Base-by-base conservation (phyloP, 2,797 vertebrate species). In the Lepidocolaptes lacrymiger region DNA sequence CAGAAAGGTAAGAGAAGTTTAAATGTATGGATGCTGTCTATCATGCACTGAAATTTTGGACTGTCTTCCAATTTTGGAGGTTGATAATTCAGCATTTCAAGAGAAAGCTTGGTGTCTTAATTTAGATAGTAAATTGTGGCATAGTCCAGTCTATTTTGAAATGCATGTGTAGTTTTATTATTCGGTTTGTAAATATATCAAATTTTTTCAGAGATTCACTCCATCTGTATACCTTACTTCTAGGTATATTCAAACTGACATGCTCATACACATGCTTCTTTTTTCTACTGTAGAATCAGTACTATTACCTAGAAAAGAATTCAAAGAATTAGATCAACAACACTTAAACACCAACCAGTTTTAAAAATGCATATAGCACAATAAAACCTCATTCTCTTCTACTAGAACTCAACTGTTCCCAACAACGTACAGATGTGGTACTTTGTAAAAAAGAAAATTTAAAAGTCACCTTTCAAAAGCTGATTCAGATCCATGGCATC, bases 401-500 rank as follows among this genome's bases (percentile, higher is more conserved):
- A 49, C 2, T 22, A 64, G 27, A 73, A 58, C 21, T 59, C 41
- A 77, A 9, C 3, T 43, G 18, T 7, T 72, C 39, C 64, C 48
- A 73, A 49, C 13, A 88, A 81, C 1, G 4, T 27, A 52, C 16
- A 68, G 30, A 74, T 18, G 14, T 9, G 18, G 22, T 24, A 76
- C 10, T 37, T 61, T n/a, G 15, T 85, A 49, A 73, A 87, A 88
- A 95, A 83, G 44, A 88, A 90, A 91, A 66, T 10, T 14, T 39
- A 32, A 56, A 88, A 81, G 63, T 97, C 97, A 98, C 98, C 98
- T 98, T 98, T 98, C 74, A 98, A 96, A 93, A 98, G 98, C 74
- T 98, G 96, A 94, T 98, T 98, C 87, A 98, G 97, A 77, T 98
- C 98, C 98, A 98, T 89, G 59, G 98, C 98, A 95, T 98, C 98